Base-by-base conservation (phyloP, 2,113 vertebrate genomes). In the Psilopsiagon aurifrons region DNA sequence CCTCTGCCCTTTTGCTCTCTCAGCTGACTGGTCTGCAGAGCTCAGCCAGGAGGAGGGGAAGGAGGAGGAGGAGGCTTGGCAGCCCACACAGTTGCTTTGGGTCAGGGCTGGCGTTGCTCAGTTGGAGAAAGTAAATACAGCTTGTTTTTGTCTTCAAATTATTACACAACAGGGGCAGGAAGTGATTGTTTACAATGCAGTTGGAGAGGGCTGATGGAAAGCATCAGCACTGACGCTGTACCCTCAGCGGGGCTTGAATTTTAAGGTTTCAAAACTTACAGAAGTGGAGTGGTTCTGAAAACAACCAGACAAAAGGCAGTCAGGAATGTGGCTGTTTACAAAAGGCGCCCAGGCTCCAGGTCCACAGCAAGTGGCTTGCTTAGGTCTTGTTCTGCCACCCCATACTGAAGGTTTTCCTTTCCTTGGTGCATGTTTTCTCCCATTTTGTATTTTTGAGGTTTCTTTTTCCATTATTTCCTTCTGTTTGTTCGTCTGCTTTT, bases 1-100 rank as follows among this genome's bases (percentile, higher is more conserved):
- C 90, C 88, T 70, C 86, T 97, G 95, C 93, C 97, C 92, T 96
- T 97, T 96, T 54, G 80, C 94, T 93, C 96, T 68, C 97, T 95
- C 93, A 93, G 94, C 97, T 97, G 93, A 94, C 97, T 88, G 93
- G 74, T 51, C 74, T 84, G 89, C 52, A 25, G 85, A 77, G 80
- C 84, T 51, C 60, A 55, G 88, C 86, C 73, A 60, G 94, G 93
- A 87, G 91, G 80, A 90, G 85, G 93, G 84, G 90, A 80, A 88
- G 85, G 71, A 71, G 69, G 41, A 69, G 75, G 67, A 60, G 87
- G 77, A 16, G 85, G 78, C 43, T 70, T 82, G 71, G 79, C 85
- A 88, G 76, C 75, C 81, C 71, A 39, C 2, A 2, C 88, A 70
- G 83, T 77, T 95, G 88, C 70, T 84, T 77, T 90, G 85, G 90